phyloP scores from a whole-genome alignment of 2,797 vertebrate genomes.

The Thripadectes ignobilis region DNA sequence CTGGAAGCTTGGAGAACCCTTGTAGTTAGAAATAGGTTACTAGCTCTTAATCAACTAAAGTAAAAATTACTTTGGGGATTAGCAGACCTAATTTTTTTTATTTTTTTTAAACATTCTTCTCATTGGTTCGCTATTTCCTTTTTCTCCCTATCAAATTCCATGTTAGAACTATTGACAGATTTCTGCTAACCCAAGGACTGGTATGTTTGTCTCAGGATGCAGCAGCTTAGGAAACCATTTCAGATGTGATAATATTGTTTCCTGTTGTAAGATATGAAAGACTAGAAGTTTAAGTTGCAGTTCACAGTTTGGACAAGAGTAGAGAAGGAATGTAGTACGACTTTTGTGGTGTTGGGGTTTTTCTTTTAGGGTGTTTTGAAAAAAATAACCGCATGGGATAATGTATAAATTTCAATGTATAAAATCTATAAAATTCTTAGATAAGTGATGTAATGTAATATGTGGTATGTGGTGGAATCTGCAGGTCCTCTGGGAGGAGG shows the following conservation, averaged over 20 bases:
- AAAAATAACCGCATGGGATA: background rate
- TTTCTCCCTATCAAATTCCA: background rate
- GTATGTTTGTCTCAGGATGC: background rate
- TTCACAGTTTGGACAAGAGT: background rate
- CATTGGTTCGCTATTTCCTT: background rate
- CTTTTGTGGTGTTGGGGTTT: background rate
- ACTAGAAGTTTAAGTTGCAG: background rate
- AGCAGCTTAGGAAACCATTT: background rate
- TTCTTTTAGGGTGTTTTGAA: background rate
- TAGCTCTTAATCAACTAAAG: slow-evolving; percentile 38
- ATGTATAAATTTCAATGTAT: background rate
- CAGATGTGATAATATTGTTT: background rate
- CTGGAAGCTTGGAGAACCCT: slow-evolving; percentile 35
- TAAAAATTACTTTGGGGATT: slow-evolving; percentile 44
- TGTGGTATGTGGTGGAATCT: background rate
- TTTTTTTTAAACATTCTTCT: background rate
- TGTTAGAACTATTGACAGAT: background rate
- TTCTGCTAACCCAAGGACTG: background rate
- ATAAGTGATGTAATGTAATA: background rate
- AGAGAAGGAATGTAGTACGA: background rate
- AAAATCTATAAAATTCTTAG: background rate
- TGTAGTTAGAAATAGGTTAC: slow-evolving; percentile 57
- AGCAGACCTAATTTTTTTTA: slow-evolving; percentile 36
- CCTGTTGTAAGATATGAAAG: background rate
- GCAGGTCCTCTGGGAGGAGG: background rate